Conservation (phyloP, 2,797 vertebrate genomes). For the Cossypha niveicapilla region DNA sequence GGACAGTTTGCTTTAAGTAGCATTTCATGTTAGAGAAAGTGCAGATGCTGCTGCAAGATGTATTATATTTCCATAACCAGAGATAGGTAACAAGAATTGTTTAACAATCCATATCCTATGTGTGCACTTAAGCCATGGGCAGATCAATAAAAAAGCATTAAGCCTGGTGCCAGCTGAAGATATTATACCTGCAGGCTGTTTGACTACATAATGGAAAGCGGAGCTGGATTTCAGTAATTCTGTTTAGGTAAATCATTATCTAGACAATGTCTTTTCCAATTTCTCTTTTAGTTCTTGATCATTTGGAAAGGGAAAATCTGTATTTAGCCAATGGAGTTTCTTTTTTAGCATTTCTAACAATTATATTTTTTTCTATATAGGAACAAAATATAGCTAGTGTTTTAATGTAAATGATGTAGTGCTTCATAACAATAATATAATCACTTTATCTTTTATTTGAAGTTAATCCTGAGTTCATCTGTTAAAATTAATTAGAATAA, state of each 20-base stretch:
- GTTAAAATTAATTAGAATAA: background rate
- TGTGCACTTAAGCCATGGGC: slow-evolving; percentile 8
- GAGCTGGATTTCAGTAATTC: slow-evolving; percentile 20
- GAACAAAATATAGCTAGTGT: background rate
- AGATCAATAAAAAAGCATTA: slow-evolving; percentile 38
- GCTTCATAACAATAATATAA: background rate
- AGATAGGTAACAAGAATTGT: background rate
- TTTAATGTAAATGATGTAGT: background rate
- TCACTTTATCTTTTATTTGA: background rate
- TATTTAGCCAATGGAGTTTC: background rate
- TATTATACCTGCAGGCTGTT: slow-evolving; percentile 7
- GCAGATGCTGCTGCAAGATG: slow-evolving; percentile 11
- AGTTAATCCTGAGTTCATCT: background rate
- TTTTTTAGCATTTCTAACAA: background rate
- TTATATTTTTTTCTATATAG: background rate
- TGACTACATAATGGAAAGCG: background rate
- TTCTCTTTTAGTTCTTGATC: background rate
- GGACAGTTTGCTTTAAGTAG: background rate
- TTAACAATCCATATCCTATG: slow-evolving; percentile 2
- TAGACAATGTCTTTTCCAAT: background rate
- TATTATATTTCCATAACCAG: slow-evolving; percentile 24
- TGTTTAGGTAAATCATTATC: slow-evolving; percentile 24
- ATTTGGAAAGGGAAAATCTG: background rate
- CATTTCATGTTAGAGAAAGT: background rate
- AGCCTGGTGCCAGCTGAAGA: slow-evolving; percentile 27